phyloP scores from a whole-genome alignment of 2,113 vertebrate species.

The Mellivora capensis region DNA sequence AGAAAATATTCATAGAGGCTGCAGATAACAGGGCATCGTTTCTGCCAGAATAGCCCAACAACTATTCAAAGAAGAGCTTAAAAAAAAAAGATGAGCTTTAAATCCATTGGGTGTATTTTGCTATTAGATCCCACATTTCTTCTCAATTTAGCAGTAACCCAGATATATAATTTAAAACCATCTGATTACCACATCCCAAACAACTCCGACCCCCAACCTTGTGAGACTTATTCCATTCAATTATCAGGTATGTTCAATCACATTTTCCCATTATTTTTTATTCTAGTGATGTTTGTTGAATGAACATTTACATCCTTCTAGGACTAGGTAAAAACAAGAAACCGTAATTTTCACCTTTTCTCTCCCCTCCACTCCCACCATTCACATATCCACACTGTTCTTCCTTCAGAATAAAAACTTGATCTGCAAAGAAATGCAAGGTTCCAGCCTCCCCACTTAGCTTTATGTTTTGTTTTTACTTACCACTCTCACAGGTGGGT shows the following conservation, averaged over 20 bases:
- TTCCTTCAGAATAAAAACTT: not conserved
- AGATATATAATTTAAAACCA: not conserved
- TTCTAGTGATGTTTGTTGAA: not conserved
- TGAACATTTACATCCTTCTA: not conserved
- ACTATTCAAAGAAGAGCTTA: not conserved
- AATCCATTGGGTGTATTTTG: not conserved
- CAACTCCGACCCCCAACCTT: not conserved
- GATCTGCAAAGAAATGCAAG: not conserved
- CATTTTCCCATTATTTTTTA: not conserved
- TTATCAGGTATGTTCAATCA: not conserved
- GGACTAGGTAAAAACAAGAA: not conserved
- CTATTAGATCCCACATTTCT: not conserved
- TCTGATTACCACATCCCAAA: not conserved
- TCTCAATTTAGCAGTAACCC: not conserved
- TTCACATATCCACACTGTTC: not conserved
- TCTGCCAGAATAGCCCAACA: not conserved
- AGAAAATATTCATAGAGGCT: not conserved
- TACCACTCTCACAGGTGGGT: conserved; percentile 65
- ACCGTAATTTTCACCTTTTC: not conserved
- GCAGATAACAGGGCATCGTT: not conserved
- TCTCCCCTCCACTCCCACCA: not conserved
- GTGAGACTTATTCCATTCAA: not conserved
- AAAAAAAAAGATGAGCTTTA: not conserved
- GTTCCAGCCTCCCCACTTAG: not conserved
- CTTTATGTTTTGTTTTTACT: conserved; percentile 10